Conservation (phyloP, 1,140 invertebrate genomes). For the Luehdorfia chinensis region DNA sequence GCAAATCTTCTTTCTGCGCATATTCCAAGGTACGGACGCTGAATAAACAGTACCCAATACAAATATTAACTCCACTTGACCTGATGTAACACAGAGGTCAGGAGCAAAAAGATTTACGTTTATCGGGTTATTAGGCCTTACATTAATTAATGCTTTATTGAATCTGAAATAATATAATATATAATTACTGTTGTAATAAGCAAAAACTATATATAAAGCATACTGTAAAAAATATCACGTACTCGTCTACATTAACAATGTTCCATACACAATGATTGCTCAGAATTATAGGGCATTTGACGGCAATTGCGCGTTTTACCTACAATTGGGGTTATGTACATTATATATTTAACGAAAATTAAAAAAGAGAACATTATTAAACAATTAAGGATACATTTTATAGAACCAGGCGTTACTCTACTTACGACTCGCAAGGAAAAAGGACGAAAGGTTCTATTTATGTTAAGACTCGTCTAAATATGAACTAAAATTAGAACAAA, state of each 20-base stretch:
- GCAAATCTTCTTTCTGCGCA: slow-evolving; percentile 65
- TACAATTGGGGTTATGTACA: slow-evolving; percentile 30
- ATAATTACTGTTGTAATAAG: slow-evolving; percentile 8
- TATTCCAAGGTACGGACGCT: slow-evolving; percentile 47
- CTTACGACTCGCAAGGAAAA: no score
- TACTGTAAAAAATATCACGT: slow-evolving; percentile 30
- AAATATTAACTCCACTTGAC: slow-evolving; percentile 51
- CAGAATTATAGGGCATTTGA: slow-evolving; percentile 58
- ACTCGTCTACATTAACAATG: slow-evolving; percentile 64
- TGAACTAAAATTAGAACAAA: no score
- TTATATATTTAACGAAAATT: not conserved
- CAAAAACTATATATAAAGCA: not conserved
- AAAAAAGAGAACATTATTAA: no score
- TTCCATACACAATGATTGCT: slow-evolving; percentile 71
- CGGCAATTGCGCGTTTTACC: slow-evolving; percentile 65
- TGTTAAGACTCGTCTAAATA: no score
- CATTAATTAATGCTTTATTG: slow-evolving; percentile 55
- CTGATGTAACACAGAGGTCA: slow-evolving; percentile 44
- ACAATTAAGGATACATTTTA: no score
- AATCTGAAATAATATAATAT: slow-evolving; percentile 36
- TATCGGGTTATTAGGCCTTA: slow-evolving; percentile 52
- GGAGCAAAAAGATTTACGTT: slow-evolving; percentile 56
- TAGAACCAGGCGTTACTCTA: no score
- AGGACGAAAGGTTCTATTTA: no score
- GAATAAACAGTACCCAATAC: slow-evolving; percentile 53